Percentiles rank a stretch among this genome's conserved stretches.
phyloP scores from a whole-genome alignment of 2,797 vertebrate genomes.

The Gymnodraco acuticeps region DNA sequence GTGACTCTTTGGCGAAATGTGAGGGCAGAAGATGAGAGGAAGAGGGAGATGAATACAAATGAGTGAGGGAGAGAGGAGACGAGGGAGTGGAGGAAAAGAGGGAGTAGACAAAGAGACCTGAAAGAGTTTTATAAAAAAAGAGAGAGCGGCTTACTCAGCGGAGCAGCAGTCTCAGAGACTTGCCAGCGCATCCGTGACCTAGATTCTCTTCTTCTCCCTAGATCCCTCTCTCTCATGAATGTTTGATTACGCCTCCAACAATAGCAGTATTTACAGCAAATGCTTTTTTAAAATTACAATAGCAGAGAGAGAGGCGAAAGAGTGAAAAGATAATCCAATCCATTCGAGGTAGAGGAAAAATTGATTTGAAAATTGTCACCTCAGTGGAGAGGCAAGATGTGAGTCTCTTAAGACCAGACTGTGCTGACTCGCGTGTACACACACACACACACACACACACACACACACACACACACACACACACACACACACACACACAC shows the following conservation, averaged over 20 bases:
- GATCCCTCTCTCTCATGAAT: slow-evolving; percentile 84
- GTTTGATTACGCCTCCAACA: slow-evolving; percentile 86
- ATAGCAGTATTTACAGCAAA: slow-evolving; percentile 81
- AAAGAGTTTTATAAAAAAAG: slow-evolving; percentile 58
- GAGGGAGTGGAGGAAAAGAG: slow-evolving; percentile 29
- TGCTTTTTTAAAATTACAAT: slow-evolving; percentile 76
- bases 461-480: too few species aligned
- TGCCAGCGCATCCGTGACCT: slow-evolving; percentile 82
- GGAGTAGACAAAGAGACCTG: slow-evolving; percentile 58
- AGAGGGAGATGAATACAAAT: slow-evolving; percentile 51
- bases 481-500: too few species aligned
- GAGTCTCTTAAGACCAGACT: slow-evolving; percentile 58
- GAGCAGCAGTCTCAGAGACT: slow-evolving; percentile 74
- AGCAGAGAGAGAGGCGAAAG: slow-evolving; percentile 1
- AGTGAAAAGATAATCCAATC: slow-evolving; percentile 47
- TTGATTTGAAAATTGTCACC: slow-evolving; percentile 73
- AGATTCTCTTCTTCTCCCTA: slow-evolving; percentile 81
- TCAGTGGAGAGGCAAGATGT: slow-evolving; percentile 47
- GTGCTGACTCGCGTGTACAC: slow-evolving; percentile 36
- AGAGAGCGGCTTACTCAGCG: slow-evolving; percentile 51
- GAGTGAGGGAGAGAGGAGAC: slow-evolving; percentile 20
- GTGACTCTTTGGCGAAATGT: slow-evolving; percentile 48
- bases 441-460: slow-evolving; percentile 4
- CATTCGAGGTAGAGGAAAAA: slow-evolving; percentile 52
- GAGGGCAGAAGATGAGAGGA: slow-evolving; percentile 50